A percentile compares a stretch with the other conserved stretches of the same genome.
These are phyloP conservation scores for Discoglossus pictus DNA, from an alignment of 2,797 vertebrate genomes.

Conservation along the genomic window DNA sequence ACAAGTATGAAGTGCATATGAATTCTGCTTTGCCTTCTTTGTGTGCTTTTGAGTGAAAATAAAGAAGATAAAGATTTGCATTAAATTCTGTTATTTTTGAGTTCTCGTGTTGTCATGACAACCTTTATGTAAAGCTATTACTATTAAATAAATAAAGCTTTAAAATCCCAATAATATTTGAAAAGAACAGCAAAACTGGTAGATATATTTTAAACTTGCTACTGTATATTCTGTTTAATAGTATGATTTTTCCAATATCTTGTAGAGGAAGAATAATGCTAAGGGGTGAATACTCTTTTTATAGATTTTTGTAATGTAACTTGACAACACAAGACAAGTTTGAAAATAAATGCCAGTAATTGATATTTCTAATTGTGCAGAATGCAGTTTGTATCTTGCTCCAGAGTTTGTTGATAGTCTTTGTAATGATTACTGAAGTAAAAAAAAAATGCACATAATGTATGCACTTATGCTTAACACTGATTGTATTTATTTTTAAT, in stretches of 20 bases:
- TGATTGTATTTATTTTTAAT: too few relatives aligned
- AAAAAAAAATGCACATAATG: too few relatives aligned
- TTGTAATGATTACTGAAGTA: too few relatives aligned
- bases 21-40: too few relatives aligned
- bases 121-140: constrained; percentile 32
- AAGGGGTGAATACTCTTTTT: background rate
- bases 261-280: constrained; percentile 11
- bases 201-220: constrained; percentile 12
- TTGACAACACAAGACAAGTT: constrained; percentile 4
- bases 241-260: constrained; percentile 9
- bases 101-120: constrained; percentile 5
- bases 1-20: too few relatives aligned
- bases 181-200: constrained; percentile 18
- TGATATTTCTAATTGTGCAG: constrained; percentile 33
- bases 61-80: background rate
- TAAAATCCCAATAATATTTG: constrained; percentile 26
- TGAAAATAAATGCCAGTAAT: constrained; percentile 26
- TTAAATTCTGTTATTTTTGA: constrained; percentile 3
- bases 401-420: too few relatives aligned
- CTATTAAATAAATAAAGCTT: constrained; percentile 16
- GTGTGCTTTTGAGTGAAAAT: too few relatives aligned
- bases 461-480: too few relatives aligned
- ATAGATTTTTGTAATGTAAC: constrained; percentile 15
- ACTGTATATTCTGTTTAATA: constrained; percentile 17
- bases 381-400: constrained; percentile 35